Evolutionary conservation across 2,888 invertebrate species (phyloP), one percentile per base, ranked within the genome.

Genomic region (Cremastinae sp.): DNA sequence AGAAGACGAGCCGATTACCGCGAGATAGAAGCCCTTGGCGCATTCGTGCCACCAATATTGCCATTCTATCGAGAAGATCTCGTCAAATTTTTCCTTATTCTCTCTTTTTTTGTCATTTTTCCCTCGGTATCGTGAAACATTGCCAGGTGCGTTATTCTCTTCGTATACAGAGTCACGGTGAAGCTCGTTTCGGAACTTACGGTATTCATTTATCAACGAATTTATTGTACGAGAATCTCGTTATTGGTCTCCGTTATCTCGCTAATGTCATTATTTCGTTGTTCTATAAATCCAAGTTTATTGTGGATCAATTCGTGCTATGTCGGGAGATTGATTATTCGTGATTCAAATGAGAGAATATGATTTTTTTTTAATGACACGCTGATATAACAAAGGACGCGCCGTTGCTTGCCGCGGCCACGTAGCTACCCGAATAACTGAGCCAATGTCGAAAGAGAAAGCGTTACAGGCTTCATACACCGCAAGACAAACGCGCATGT

Each of bases 401-500:
- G 66, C 41, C 20, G 70, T 18, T 43, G 54, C 66, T 72, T 68
- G 73, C 70, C 77, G 70, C 70, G 73, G 71, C 77, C 77, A 77
- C 77, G 77, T 77, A 77, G 77, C 70, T 70, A 77, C 73, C 61
- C 74, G 77, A 77, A 77, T 77, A 77, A 77, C 77, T 77, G 79
- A 78, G 75, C 70, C 75, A 72, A 64, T 76, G 75, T 77, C 74
- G 75, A 72, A 66, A 65, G 71, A 76, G 71, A 76, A 72, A 72
- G 69, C 76, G 76, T 74, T 73, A 78, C 77, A 47, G 62, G 68
- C 66, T 79, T 83, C 65, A 49, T 53, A 62, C 64, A 64, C 38
- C 64, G 75, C 56, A 85, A 86, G 85, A 85, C 84, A 86, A 86
- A 86, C 85, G 85, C 85, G 85, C 85, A 85, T 85, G 85, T 86